Percentiles rank a stretch among this genome's conserved stretches.
Evolutionary conservation across 2,113 vertebrate species (phyloP).

Genomic region (Phalacrocorax pelagicus): DNA sequence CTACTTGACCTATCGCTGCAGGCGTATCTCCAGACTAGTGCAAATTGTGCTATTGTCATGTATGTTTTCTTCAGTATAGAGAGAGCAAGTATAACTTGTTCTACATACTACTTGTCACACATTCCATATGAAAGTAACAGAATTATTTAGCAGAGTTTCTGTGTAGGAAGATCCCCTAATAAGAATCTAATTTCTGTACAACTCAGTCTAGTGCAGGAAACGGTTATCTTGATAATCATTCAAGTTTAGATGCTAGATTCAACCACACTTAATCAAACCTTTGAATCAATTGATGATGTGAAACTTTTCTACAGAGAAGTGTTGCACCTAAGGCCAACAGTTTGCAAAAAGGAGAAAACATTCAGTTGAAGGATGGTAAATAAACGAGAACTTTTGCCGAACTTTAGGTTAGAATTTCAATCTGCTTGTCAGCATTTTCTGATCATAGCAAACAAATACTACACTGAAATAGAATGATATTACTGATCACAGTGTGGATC

Average conservation of each 20-base stretch:
- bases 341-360: neutral
- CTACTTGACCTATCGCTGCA: neutral
- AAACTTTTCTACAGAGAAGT: neutral
- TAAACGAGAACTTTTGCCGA: neutral
- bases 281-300: neutral
- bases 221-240: neutral
- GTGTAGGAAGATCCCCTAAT: neutral
- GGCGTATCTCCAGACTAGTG: neutral
- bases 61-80: neutral
- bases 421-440: neutral
- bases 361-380: neutral
- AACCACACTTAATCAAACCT: neutral
- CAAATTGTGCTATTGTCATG: neutral
- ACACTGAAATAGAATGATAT: neutral
- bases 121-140: neutral
- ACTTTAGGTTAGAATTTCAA: neutral
- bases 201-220: neutral
- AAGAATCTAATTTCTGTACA: neutral
- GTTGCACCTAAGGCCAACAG: neutral
- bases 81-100: neutral
- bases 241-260: neutral
- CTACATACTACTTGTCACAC: neutral
- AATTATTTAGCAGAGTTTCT: neutral
- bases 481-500: neutral
- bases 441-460: neutral